phyloP scores from a whole-genome alignment of 37 sponge, comb jelly and placozoan genomes.

The Agelas oroides region DNA sequence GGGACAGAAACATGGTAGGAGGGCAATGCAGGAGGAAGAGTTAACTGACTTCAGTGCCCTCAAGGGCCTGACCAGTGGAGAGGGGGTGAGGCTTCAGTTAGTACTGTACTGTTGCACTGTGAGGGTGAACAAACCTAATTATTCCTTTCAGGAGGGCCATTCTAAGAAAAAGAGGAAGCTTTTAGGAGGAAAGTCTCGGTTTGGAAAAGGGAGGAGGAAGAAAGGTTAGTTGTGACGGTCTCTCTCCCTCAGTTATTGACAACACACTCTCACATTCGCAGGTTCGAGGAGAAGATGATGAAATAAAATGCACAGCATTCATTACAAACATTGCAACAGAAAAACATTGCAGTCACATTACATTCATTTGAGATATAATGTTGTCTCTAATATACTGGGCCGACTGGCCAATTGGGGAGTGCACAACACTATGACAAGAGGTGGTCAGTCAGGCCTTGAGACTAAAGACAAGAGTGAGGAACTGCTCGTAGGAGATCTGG shows the following conservation, averaged over 20 bases:
- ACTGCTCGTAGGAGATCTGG: conserved; percentile 95
- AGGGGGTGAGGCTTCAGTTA: not conserved
- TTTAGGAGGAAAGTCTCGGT: not conserved
- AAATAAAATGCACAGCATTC: not conserved
- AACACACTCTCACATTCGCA: too few species aligned
- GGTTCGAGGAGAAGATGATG: too few species aligned
- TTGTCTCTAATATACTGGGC: too few species aligned
- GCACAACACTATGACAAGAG: not conserved
- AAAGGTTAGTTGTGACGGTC: not conserved
- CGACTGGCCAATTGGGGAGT: too few species aligned
- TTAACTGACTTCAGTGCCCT: conserved; percentile 61
- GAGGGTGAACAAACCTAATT: too few species aligned
- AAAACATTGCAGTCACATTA: not conserved
- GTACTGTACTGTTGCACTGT: too few species aligned
- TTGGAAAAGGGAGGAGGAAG: not conserved
- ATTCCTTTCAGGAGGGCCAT: not conserved
- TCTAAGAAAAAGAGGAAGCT: not conserved
- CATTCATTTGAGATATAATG: not conserved
- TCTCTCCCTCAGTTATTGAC: too few species aligned
- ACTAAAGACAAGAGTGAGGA: conserved; percentile 92
- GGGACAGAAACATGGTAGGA: conserved; percentile 16
- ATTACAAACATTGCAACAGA: not conserved
- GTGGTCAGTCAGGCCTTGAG: conserved; percentile 57
- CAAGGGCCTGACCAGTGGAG: conserved; percentile 21
- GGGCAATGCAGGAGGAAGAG: conserved; percentile 39